These are phyloP conservation scores for Hyperoplus lanceolatus DNA, from an alignment of 2,797 vertebrate genomes.

Conservation along the genomic window DNA sequence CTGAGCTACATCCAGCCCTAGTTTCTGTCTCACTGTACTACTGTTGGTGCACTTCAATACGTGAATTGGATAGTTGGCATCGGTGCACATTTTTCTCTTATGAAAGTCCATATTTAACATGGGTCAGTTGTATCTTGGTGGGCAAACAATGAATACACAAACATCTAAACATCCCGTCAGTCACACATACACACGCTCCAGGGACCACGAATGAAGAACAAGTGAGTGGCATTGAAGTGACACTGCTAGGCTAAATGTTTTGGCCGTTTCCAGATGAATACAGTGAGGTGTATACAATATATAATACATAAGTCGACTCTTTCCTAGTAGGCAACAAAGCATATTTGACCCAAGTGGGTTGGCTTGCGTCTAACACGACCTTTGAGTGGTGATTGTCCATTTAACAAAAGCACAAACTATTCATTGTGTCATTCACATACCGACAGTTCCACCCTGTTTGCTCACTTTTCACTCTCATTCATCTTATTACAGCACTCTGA, in stretches of 20 bases:
- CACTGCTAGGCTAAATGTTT: slow-evolving; percentile 55
- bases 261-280: slow-evolving; percentile 47
- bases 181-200: slow-evolving; percentile 66
- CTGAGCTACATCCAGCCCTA: slow-evolving; percentile 4
- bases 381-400: slow-evolving; percentile 60
- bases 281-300: slow-evolving; percentile 62
- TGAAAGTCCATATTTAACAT: slow-evolving; percentile 21
- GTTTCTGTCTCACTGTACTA: slow-evolving; percentile 15
- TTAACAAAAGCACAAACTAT: slow-evolving; percentile 60
- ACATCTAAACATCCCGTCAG: slow-evolving; percentile 49
- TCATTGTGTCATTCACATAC: slow-evolving; percentile 38
- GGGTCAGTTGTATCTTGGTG: slow-evolving; percentile 38
- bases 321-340: slow-evolving; percentile 59
- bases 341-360: slow-evolving; percentile 44
- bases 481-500: slow-evolving; percentile 51
- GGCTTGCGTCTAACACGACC: slow-evolving; percentile 39
- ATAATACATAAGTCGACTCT: slow-evolving; percentile 54
- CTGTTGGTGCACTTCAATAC: slow-evolving; percentile 58
- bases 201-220: slow-evolving; percentile 69
- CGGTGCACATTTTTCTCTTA: slow-evolving; percentile 53
- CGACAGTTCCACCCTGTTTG: slow-evolving; percentile 47
- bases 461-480: slow-evolving; percentile 55
- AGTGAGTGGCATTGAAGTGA: slow-evolving; percentile 60
- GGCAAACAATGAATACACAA: slow-evolving; percentile 57
- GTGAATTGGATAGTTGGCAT: slow-evolving; percentile 57